Evolutionary conservation across 2,888 invertebrate species (phyloP), one percentile per base, ranked within the genome.

Genomic region (Apoda limacodes): DNA sequence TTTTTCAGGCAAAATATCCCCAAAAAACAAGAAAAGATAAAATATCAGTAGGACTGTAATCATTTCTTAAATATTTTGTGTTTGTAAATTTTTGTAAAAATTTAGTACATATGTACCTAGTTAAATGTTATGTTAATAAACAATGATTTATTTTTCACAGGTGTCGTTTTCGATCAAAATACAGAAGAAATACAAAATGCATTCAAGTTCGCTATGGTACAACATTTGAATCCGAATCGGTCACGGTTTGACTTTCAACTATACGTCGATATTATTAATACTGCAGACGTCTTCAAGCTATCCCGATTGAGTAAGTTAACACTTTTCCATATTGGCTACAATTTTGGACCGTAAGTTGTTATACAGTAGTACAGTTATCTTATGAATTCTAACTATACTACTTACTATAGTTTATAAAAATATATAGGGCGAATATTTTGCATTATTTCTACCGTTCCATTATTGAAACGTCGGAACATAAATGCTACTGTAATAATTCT

Each of bases 141-240:
- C n/a, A 12, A 9, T 17, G n/a, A 5, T 23, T 28, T 36, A 37
- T 49, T n/a, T 40, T 30, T 52, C 45, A 5, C 83, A 95, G 95
- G 95, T 55, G 93, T 93, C 30, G 93, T 95, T 53, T 95, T 95
- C 64, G 94, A 94, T 55, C 93, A 93, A 62, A 93, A 93, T 35
- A 93, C 92, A 1, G 93, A 93, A 60, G 94, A 95, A 63, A 92
- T 94, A 34, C 94, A 94, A 69, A 89, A 92, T 40, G 95, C 93
- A n/a, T 95, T 95, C 71, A 93, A 90, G 59, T 93, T 90, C 62
- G 94, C 94, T 4, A 88, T 93, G 88, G 84, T 88, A 27, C 88
- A 88, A 51, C 93, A 94, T 66, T 88, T 92, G 60, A 93, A 93
- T 59, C 64, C 74, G 22, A 87, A 91, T 40, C 88, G 88, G 37